Evolutionary conservation across 2,113 vertebrate species (phyloP).

Genomic region (Myotis davidii): DNA sequence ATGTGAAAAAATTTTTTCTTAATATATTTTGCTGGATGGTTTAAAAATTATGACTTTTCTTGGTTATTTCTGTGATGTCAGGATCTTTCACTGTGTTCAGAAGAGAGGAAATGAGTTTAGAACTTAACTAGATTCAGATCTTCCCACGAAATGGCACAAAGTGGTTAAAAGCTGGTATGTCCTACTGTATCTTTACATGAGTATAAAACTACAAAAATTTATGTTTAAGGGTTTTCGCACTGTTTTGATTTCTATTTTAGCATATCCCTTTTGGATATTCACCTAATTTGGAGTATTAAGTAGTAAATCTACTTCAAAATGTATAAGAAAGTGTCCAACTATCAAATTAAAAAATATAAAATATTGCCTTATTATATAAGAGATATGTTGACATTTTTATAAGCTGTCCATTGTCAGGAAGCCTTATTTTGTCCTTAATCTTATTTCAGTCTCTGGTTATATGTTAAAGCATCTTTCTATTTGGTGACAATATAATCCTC

Average conservation of each 20-base stretch:
- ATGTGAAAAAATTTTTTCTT: neutral
- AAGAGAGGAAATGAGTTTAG: constrained; percentile 63
- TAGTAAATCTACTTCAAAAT: constrained; percentile 11
- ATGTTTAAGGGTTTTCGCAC: neutral
- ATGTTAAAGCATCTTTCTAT: neutral
- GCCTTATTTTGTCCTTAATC: neutral
- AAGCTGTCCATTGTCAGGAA: neutral
- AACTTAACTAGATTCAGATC: constrained; percentile 42
- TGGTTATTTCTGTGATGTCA: constrained; percentile 30
- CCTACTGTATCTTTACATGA: neutral
- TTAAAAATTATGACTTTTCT: constrained; percentile 49
- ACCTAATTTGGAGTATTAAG: constrained; percentile 26
- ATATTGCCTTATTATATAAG: neutral
- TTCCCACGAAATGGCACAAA: neutral
- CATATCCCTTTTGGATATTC: neutral
- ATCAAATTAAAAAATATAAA: neutral
- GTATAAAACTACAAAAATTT: constrained; percentile 27
- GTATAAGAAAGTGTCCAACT: neutral
- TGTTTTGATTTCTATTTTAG: constrained; percentile 39
- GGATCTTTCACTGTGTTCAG: constrained; percentile 23
- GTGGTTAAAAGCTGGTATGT: constrained; percentile 7
- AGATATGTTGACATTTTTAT: neutral
- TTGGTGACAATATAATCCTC: neutral
- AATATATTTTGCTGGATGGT: constrained; percentile 45
- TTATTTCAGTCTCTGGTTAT: constrained; percentile 7